A percentile compares a stretch with the other conserved stretches of the same genome.
phyloP scores from a whole-genome alignment of 2,797 vertebrate species.

The Zenarchopterus dispar region DNA sequence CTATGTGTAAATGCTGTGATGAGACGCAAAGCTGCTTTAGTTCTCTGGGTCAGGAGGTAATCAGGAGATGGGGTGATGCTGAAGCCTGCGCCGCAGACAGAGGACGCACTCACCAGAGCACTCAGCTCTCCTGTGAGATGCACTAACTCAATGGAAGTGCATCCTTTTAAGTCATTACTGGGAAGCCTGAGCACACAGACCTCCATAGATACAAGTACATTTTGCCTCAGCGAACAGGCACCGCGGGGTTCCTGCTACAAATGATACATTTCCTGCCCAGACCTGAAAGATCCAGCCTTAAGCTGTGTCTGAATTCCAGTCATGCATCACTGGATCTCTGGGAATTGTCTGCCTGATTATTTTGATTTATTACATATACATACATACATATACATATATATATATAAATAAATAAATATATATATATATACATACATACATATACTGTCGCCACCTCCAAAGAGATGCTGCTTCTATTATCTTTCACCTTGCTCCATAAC shows the following conservation, averaged over 20 bases:
- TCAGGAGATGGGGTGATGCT: constrained; percentile 55
- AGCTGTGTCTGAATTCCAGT: too few relatives aligned
- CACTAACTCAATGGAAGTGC: constrained; percentile 9
- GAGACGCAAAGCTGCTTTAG: constrained; percentile 69
- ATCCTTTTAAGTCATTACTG: constrained; percentile 20
- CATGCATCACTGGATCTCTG: too few relatives aligned
- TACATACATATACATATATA: too few relatives aligned
- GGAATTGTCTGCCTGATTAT: not conserved
- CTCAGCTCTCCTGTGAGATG: constrained; percentile 18
- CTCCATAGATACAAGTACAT: not conserved
- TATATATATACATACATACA: too few relatives aligned
- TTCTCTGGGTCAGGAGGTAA: constrained; percentile 71
- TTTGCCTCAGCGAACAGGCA: not conserved
- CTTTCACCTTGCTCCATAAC: not conserved
- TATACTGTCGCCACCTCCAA: not conserved
- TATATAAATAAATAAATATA: too few relatives aligned
- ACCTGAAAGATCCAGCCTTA: not conserved
- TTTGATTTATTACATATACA: not conserved
- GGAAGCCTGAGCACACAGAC: not conserved
- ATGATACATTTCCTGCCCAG: not conserved
- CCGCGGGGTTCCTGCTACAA: not conserved
- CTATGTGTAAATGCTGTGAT: constrained; percentile 15
- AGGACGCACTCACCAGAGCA: constrained; percentile 7
- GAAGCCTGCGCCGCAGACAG: constrained; percentile 15
- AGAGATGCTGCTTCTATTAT: not conserved